Base-by-base conservation (phyloP, 2,797 vertebrate genomes). In the Lerista edwardsae region DNA sequence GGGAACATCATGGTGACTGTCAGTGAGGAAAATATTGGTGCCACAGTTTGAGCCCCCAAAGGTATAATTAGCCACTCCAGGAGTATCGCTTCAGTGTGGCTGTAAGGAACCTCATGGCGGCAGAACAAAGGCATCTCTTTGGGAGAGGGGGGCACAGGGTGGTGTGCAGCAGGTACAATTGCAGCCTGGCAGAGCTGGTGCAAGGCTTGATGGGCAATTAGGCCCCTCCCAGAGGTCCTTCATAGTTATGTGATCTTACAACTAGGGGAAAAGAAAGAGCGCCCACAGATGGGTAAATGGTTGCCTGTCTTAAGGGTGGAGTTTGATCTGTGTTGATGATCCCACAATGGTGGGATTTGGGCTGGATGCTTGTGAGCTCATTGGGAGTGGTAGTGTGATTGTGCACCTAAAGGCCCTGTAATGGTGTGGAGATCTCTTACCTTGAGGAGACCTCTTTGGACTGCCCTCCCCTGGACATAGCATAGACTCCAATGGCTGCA, bases 51-150 rank as follows among this genome's bases (percentile, higher is more conserved):
- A 14, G n/a, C 5, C 57, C 31, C 4, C 2, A 5, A 23, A 51
- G 76, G n/a, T 79, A 39, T 79, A 84, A 84, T 84, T 79, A 80
- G 5, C 72, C 62, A 4, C 29, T 1, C 12, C 51, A 11, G 47
- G 69, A 34, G 39, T 17, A 61, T 27, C 44, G 0, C 27, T 74
- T 14, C 68, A 2, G n/a, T 3, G 5, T 29, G 75, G 83, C 68
- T 34, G 39, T 6, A n/a, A 82, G 34, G 47, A 75, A n/a, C 44
- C 44, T 47, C 17, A 3, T 17, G 76, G 61, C 8, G 9, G 29
- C 29, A 31, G 41, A 41, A 59, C 31, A 69, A 39, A 62, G 39
- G 9, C 31, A 2, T 11, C 10, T 2, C 25, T 6, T 17, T 17
- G 31, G 47, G 19, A 36, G 71, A 15, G 34, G 39, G n/a, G 15